A percentile compares a stretch with the other conserved stretches of the same genome.
Conservation (phyloP, 2,888 invertebrate species). For the Erebia palarica region DNA sequence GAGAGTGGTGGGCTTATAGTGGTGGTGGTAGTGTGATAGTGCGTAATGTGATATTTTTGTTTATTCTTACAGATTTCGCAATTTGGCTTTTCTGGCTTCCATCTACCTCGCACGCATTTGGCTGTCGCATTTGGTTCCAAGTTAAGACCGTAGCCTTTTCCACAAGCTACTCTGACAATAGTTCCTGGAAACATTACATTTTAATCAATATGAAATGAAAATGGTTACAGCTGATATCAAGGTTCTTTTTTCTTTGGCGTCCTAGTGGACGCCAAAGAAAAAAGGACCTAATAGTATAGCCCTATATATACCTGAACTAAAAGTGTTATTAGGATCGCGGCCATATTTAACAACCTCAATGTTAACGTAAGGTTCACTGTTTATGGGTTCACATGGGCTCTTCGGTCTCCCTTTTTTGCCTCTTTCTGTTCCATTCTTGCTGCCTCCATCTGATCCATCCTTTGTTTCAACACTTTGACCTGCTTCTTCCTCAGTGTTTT, state of each 20-base stretch:
- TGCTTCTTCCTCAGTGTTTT: conserved; percentile 50
- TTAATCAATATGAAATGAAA: background rate
- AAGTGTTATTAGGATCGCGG: conserved; percentile 86
- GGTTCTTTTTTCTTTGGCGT: background rate
- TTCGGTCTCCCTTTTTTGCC: conserved; percentile 78
- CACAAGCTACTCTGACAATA: conserved; percentile 88
- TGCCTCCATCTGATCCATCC: conserved; percentile 52
- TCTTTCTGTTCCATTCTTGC: conserved; percentile 57
- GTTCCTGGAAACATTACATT: conserved; percentile 70
- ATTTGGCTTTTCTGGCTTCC: conserved; percentile 91
- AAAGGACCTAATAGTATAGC: no score
- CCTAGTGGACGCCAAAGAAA: no score
- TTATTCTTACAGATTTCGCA: conserved; percentile 88
- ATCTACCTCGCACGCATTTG: conserved; percentile 91
- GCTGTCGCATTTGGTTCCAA: conserved; percentile 88
- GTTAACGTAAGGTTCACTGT: conserved; percentile 85
- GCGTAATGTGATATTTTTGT: background rate
- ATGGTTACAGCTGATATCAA: background rate
- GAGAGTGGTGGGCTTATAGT: no score
- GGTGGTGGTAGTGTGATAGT: background rate
- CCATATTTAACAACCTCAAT: conserved; percentile 88
- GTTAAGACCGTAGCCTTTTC: conserved; percentile 89
- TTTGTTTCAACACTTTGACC: conserved; percentile 41
- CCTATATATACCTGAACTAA: conserved; percentile 83
- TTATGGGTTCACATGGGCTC: conserved; percentile 86